phyloP scores from a whole-genome alignment of 30 jellyfish, hydroid and myxozoan genomes.

The Cassiopea xamachana region DNA sequence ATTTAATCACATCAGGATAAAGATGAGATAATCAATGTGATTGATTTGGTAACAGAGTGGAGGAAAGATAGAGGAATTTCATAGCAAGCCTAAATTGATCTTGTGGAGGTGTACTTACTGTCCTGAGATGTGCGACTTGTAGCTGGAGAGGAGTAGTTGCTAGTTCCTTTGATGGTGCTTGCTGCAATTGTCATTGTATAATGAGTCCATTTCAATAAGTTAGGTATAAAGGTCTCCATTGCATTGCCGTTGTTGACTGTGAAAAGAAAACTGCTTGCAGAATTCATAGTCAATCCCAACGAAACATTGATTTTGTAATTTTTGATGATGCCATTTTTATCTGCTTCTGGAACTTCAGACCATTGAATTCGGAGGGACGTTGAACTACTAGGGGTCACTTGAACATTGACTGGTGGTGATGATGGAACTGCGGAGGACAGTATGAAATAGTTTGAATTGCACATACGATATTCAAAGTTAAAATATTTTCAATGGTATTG shows the following conservation, averaged over 20 bases:
- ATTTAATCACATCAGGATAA: too few relatives aligned
- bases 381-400: neutral
- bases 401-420: conserved; percentile 50
- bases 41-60: too few relatives aligned
- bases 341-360: conserved; percentile 42
- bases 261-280: neutral
- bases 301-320: conserved; percentile 56
- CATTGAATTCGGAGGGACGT: conserved; percentile 24
- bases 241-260: neutral
- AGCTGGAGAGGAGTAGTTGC: conserved; percentile 34
- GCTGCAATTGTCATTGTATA: conserved; percentile 69
- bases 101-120: conserved; percentile 19
- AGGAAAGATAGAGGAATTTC: too few relatives aligned
- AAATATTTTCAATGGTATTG: too few relatives aligned
- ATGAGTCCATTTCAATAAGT: conserved; percentile 45
- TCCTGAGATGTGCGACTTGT: conserved; percentile 50
- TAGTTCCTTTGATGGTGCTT: conserved; percentile 56
- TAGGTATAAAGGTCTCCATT: neutral
- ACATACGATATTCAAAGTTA: too few relatives aligned
- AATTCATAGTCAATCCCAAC: conserved; percentile 7
- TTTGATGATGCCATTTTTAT: conserved; percentile 52
- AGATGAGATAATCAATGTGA: too few relatives aligned
- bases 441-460: neutral
- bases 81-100: too few relatives aligned
- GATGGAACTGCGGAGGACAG: conserved; percentile 44